Evolutionary conservation across 2,797 vertebrate species (phyloP).

Genomic region (Sebastolobus altivelis): DNA sequence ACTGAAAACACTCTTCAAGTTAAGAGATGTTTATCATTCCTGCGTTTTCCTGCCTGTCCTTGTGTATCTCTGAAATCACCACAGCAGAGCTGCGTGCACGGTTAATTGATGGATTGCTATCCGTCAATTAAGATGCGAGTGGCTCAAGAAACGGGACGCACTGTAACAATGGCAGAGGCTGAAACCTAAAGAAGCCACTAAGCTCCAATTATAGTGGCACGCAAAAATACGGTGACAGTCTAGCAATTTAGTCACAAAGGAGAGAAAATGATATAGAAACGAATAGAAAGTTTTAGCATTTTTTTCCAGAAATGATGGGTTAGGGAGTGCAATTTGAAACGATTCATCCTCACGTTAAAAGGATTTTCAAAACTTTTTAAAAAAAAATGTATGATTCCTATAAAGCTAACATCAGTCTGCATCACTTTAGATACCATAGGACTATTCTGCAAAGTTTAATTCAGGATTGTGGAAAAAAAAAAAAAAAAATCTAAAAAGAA

Average conservation of each 20-base stretch:
- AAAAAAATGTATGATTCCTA: too few species aligned
- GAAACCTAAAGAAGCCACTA: conserved; percentile 6
- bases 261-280: background rate
- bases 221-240: background rate
- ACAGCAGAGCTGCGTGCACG: conserved; percentile 17
- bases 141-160: conserved; percentile 12
- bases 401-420: too few species aligned
- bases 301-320: background rate
- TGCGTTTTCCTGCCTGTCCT: conserved; percentile 35
- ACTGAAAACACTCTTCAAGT: conserved; percentile 40
- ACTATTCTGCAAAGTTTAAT: background rate
- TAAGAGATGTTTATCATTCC: conserved; percentile 41
- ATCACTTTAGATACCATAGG: background rate
- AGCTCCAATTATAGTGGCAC: conserved; percentile 31
- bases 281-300: background rate
- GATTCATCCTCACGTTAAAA: too few species aligned
- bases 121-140: conserved; percentile 44
- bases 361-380: too few species aligned
- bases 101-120: conserved; percentile 42
- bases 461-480: background rate
- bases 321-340: too few species aligned
- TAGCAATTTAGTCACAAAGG: conserved; percentile 6
- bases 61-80: conserved; percentile 35
- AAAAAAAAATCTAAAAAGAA: background rate
- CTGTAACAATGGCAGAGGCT: conserved; percentile 3